These are phyloP conservation scores for Casuarius casuarius DNA, from an alignment of 2,113 vertebrate species.

Conservation along the genomic window DNA sequence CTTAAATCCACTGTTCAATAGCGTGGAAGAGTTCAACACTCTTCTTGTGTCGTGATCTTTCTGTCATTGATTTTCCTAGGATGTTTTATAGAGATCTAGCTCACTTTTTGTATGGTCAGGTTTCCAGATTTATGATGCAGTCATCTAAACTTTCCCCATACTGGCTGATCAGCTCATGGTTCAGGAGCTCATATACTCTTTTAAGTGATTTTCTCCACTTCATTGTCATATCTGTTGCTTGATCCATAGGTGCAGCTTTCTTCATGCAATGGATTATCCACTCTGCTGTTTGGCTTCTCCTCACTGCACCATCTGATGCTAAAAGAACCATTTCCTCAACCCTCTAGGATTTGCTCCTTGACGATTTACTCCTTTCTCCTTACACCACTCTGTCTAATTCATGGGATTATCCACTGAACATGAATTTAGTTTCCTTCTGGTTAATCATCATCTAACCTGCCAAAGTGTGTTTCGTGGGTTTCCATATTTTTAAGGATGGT, in stretches of 20 bases:
- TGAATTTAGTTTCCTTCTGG: not conserved
- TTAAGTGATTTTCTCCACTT: not conserved
- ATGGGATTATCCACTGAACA: not conserved
- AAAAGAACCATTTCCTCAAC: not conserved
- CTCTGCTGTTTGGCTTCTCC: not conserved
- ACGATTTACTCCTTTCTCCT: not conserved
- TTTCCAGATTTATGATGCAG: not conserved
- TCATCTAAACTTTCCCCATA: not conserved
- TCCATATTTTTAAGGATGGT: conserved; percentile 12
- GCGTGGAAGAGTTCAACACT: not conserved
- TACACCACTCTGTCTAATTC: not conserved
- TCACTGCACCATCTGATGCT: not conserved
- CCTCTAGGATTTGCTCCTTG: not conserved
- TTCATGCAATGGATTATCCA: not conserved
- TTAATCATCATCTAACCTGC: conserved; percentile 27
- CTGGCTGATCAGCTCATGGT: not conserved
- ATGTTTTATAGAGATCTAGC: not conserved
- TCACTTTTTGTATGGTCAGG: not conserved
- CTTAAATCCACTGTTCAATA: not conserved
- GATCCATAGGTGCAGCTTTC: not conserved
- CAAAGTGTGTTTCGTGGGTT: conserved; percentile 22
- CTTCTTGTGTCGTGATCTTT: not conserved
- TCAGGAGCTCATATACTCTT: not conserved
- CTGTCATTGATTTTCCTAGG: not conserved
- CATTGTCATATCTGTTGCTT: not conserved